Percentiles rank a stretch among this genome's conserved stretches.
These are phyloP conservation scores for Sphaerophoria taeniata DNA, from an alignment of 2,888 invertebrate species.

Conservation along the genomic window DNA sequence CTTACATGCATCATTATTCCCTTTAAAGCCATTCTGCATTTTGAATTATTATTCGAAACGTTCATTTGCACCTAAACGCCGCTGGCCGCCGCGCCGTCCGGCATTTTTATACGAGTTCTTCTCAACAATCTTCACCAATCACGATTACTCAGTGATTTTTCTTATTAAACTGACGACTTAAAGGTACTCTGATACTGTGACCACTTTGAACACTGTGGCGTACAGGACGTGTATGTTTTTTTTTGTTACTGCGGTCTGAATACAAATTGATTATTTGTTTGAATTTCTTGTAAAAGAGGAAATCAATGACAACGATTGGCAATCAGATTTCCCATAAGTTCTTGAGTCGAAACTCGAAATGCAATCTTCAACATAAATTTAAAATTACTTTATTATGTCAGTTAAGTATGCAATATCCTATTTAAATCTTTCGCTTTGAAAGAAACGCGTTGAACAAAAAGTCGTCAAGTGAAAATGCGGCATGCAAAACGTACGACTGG, in stretches of 20 bases:
- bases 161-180: constrained; percentile 45
- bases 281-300: constrained; percentile 71
- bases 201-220: constrained; percentile 8
- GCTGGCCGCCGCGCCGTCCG: constrained; percentile 63
- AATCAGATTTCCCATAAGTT: constrained; percentile 57
- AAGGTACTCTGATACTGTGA: constrained; percentile 16
- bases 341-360: constrained; percentile 22
- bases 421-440: constrained; percentile 25
- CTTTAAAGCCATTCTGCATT: constrained; percentile 33
- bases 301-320: constrained; percentile 75
- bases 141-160: constrained; percentile 66
- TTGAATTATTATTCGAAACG: constrained; percentile 63
- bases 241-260: constrained; percentile 28
- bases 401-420: constrained; percentile 40
- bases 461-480: constrained; percentile 10
- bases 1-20: constrained; percentile 39
- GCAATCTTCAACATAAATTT: constrained; percentile 33
- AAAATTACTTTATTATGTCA: constrained; percentile 50
- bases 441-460: not conserved
- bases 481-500: not conserved
- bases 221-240: constrained; percentile 54
- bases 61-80: constrained; percentile 65
- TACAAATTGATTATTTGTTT: constrained; percentile 54
- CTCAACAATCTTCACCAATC: constrained; percentile 10
- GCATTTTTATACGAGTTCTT: constrained; percentile 58